Base-by-base conservation (phyloP, 1,140 invertebrate genomes). In the Rhopalosiphum maidis region DNA sequence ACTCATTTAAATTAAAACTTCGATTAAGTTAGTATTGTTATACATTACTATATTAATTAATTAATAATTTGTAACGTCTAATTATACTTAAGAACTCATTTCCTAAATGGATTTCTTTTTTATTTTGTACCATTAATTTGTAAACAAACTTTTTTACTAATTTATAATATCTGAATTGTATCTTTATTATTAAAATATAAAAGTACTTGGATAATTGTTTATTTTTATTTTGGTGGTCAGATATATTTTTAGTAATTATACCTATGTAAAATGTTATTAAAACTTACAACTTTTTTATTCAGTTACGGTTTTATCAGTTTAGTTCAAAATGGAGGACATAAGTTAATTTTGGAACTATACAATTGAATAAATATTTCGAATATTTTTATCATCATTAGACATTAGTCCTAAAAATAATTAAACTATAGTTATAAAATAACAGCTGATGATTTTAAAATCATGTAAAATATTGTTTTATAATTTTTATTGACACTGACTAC, bases 111-210 rank as follows among this genome's bases (percentile, higher is more conserved):
- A 82, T 7, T 83, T 85, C 46, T 90, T 90, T 92, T 92, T 92
- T 92, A 92, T 86, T 93, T 93, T 93, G 91, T 93, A 93, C 91
- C 77, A 93, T 93, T 93, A 55, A 93, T 93, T 93, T 93, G 46
- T 93, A 86, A 93, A 83, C 77, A 86, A 54, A 93, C 91, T 93
- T 93, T 93, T 93, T 92, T 92, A 93, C 82, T 93, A 85, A 93
- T 93, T 93, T 93, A 54, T 77, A 68, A 68, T 86, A 86, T 86
- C 48, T 83, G 77, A 86, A 85, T 86, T 85, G 91, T 93, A 93
- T 93, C 82, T 85, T 37, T 93, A 86, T 83, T 83, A 55, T 77
- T 77, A 83, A 83, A 82, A 60, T 35, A 92, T 82, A 92, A 82
- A 92, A 35, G 77, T 92, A 92, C 90, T 92, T 82, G 68, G 41